These are phyloP conservation scores for Megalonaias nervosa DNA, from an alignment of 1,140 invertebrate genomes.

Conservation along the genomic window DNA sequence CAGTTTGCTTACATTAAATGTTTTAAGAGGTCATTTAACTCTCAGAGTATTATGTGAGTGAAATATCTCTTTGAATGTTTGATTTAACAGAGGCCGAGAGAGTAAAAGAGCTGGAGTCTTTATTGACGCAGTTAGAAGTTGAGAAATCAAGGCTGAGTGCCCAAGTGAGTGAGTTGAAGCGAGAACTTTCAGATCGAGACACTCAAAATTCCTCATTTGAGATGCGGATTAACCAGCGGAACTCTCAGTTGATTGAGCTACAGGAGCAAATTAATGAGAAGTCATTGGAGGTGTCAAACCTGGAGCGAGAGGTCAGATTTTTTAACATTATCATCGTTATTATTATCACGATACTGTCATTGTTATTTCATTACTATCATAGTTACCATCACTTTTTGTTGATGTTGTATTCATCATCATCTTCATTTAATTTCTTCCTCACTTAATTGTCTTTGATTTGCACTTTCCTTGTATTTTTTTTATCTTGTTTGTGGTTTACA, in stretches of 20 bases:
- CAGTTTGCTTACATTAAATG: too few relatives aligned
- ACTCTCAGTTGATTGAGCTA: conserved; percentile 60
- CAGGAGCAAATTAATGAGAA: conserved; percentile 63
- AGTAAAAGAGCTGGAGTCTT: conserved; percentile 52
- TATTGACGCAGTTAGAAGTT: conserved; percentile 44
- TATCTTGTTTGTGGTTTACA: too few relatives aligned
- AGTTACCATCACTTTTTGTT: too few relatives aligned
- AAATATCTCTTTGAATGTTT: neutral
- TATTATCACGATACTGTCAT: too few relatives aligned
- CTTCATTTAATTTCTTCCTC: too few relatives aligned
- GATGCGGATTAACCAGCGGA: conserved; percentile 57
- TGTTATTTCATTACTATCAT: too few relatives aligned
- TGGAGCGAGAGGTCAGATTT: conserved; percentile 59
- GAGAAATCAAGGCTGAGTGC: conserved; percentile 45
- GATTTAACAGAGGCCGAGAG: conserved; percentile 45
- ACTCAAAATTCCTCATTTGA: conserved; percentile 51
- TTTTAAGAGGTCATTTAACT: too few relatives aligned
- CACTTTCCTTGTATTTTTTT: too few relatives aligned
- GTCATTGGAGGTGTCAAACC: conserved; percentile 44
- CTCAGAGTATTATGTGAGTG: too few relatives aligned
- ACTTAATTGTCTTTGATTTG: too few relatives aligned
- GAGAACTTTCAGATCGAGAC: conserved; percentile 52
- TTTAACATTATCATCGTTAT: too few relatives aligned
- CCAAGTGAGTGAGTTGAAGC: conserved; percentile 43
- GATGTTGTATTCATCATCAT: too few relatives aligned